Evolutionary conservation across 2,797 vertebrate species (phyloP), one percentile per base, ranked within the genome.

Genomic region (Clarias pachynema): DNA sequence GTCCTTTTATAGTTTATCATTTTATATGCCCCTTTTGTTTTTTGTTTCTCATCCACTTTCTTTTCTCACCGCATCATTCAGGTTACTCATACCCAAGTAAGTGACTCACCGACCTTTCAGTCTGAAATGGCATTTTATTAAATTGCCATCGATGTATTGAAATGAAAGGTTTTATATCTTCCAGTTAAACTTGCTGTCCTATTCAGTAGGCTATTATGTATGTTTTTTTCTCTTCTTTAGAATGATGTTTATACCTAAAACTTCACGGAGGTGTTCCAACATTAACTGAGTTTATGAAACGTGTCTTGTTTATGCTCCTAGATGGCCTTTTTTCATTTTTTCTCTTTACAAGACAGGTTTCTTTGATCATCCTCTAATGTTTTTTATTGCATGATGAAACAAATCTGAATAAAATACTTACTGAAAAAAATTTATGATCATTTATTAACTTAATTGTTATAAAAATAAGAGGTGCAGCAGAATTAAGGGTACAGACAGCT

Each of bases 61-160:
- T 10, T 92, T 86, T 31, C 53, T 83, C 70, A 40, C 53, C 93
- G 93, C 93, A 91, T 93, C 91, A 88, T 88, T 93, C 96, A 97
- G 96, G 94, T 92, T 94, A 56, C n/a, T 20, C 16, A 56, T 34
- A 34, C 10, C 22, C 53, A 96, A 96, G 96, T 97, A 97, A 97
- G 96, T 97, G 94, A 92, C 92, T 94, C 56, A 79, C 88, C 60
- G 82, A 20, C 62, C 34, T 34, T 65, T 84, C 24, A 34, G 62
- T 56, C 68, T 70, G 65, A 60, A 72, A 49, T 65, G 56, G 1
- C 53, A 15, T 68, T 59, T 80, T 68, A 14, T 85, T 81, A n/a
- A 77, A 77, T 34, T 75, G n/a, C 10, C 68, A 62, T 22, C 60
- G 6, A n/a, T 70, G n/a, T n/a, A 75, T 69, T 57, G 26, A 8